Base-by-base conservation (phyloP, 2,797 vertebrate species). In the Lophius americanus region DNA sequence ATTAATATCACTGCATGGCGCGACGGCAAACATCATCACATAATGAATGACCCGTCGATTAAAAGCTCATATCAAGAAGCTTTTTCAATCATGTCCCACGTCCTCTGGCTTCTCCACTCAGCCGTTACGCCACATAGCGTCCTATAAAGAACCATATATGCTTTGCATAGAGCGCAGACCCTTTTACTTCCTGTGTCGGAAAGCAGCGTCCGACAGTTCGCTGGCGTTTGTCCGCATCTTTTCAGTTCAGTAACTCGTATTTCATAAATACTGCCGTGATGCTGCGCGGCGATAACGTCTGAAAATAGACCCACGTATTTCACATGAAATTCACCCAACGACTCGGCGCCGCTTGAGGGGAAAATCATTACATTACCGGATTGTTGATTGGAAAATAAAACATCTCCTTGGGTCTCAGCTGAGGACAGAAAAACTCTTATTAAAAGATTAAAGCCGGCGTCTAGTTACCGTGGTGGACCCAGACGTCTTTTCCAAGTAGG, bases 91-190 rank as follows among this genome's bases (percentile, higher is more conserved):
- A 58, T 83, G 81, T 88, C 86, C 85, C 81, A 82, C 69, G 56
- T 76, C 44, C 75, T 66, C 64, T 60, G 62, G 72, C 73, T 68
- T 74, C 67, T 68, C n/a, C 61, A 71, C 49, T 50, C 42, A 53
- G 64, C 78, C 60, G 51, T 7, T 68, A 61, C 73, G 70, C 62
- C 47, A 61, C 57, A 62, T 75, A 82, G 67, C 77, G 76, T 85
- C 81, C 77, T 75, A 65, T 64, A 51, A 72, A 70, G 47, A 81
- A 69, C 74, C 75, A 64, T 68, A 80, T 64, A 78, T 81, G 73
- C 68, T 85, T 91, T 92, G 90, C 88, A 91, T 91, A 91, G 88
- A 85, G 63, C 79, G 74, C 6, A 68, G 75, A 83, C 65, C 54
- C 51, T 56, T 81, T 71, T 50, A 44, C 50, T 55, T 85, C 83